phyloP scores from a whole-genome alignment of 2,113 vertebrate species.

The Spermophilus dauricus region DNA sequence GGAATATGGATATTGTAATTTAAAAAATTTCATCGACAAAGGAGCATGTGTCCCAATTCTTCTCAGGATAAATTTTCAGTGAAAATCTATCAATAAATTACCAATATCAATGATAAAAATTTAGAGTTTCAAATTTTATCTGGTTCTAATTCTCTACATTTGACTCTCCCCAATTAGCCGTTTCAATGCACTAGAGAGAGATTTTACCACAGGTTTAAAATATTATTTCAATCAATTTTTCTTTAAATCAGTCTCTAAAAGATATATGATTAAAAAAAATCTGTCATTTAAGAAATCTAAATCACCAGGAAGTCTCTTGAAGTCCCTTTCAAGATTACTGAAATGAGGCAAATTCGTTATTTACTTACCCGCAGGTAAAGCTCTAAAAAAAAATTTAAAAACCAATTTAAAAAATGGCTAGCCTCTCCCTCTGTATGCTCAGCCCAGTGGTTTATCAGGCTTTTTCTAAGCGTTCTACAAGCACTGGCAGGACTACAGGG shows the following conservation, averaged over 20 bases:
- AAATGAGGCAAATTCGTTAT: neutral
- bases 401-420: neutral
- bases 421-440: neutral
- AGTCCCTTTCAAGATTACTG: neutral
- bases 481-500: slow-evolving; percentile 42
- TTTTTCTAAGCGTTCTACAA: slow-evolving; percentile 26
- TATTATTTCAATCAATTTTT: slow-evolving; percentile 37
- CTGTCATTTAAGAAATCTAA: neutral
- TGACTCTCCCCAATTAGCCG: neutral
- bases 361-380: neutral
- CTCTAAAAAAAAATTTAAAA: neutral
- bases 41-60: neutral
- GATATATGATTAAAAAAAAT: neutral
- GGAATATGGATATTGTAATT: neutral
- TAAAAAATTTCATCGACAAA: neutral
- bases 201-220: neutral
- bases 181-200: neutral
- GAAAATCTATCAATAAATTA: too few relatives aligned
- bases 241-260: neutral
- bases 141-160: neutral
- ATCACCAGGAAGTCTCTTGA: neutral
- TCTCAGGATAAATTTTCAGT: too few relatives aligned
- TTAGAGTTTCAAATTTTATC: too few relatives aligned
- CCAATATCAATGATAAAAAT: too few relatives aligned
- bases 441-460: neutral